A percentile compares a stretch with the other conserved stretches of the same genome.
Evolutionary conservation across 1,140 invertebrate genomes (phyloP).

Genomic region (Monomorium pharaonis): DNA sequence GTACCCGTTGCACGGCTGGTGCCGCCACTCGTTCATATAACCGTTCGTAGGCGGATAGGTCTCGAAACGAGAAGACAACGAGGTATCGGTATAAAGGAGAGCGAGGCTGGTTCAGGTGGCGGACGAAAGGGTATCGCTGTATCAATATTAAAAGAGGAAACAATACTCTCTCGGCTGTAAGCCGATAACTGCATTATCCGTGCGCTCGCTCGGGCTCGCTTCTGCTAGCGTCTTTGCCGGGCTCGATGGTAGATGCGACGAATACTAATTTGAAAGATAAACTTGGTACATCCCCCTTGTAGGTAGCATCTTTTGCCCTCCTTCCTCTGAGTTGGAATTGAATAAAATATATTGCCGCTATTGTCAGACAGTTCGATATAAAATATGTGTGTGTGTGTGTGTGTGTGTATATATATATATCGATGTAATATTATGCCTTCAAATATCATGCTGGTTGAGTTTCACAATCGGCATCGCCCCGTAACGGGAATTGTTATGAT

Average conservation of each 20-base stretch:
- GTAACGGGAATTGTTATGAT: constrained; percentile 64
- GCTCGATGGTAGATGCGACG: constrained; percentile 29
- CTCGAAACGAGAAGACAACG: constrained; percentile 41
- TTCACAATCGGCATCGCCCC: constrained; percentile 53
- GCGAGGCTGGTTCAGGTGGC: constrained; percentile 27
- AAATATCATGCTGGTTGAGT: constrained; percentile 50
- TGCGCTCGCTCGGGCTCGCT: constrained; percentile 44
- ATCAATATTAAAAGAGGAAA: constrained; percentile 77
- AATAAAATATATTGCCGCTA: constrained; percentile 68
- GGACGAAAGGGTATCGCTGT: constrained; percentile 50
- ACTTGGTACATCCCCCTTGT: constrained; percentile 24
- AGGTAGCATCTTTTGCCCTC: neutral
- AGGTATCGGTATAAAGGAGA: constrained; percentile 42
- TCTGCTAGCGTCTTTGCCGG: neutral
- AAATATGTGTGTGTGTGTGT: neutral
- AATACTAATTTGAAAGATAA: constrained; percentile 78
- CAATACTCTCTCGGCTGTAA: constrained; percentile 71
- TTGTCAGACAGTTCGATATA: neutral
- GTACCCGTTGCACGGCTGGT: constrained; percentile 57
- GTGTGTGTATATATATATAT: constrained; percentile 2
- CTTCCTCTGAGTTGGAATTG: constrained; percentile 58
- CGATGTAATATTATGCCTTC: constrained; percentile 47
- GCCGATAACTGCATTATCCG: constrained; percentile 76
- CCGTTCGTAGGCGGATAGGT: constrained; percentile 36
- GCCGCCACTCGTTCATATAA: constrained; percentile 27